Percentiles rank a stretch among this genome's conserved stretches.
Evolutionary conservation across 2,888 invertebrate genomes (phyloP).

Genomic region (Pilophorus perplexus): DNA sequence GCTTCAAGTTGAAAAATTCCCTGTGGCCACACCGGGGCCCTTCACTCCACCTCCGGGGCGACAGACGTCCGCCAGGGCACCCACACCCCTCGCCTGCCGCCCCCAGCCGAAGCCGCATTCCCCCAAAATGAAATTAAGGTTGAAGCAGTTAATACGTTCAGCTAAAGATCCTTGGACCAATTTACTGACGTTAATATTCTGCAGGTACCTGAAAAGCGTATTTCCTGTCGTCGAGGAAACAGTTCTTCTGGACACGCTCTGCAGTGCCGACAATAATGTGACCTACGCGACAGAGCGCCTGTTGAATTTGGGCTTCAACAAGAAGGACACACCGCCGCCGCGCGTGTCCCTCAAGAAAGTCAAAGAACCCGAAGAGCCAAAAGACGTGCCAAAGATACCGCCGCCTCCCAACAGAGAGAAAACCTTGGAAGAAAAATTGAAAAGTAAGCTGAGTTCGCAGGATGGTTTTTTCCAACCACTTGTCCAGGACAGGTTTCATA

Average conservation of each 20-base stretch:
- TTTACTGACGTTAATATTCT: conserved; percentile 45
- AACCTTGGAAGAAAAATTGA: conserved; percentile 49
- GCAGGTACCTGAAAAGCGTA: conserved; percentile 84
- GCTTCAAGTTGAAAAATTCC: conserved; percentile 78
- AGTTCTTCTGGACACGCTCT: conserved; percentile 75
- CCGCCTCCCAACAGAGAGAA: conserved; percentile 45
- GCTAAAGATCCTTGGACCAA: background rate
- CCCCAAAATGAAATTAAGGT: conserved; percentile 92
- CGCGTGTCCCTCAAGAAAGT: conserved; percentile 51
- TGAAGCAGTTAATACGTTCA: too few relatives aligned
- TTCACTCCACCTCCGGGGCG: conserved; percentile 48
- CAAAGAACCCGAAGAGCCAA: conserved; percentile 47
- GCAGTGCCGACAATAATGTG: conserved; percentile 86
- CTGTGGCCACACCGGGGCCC: conserved; percentile 50
- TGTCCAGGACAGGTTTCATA: too few relatives aligned
- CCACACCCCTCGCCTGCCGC: conserved; percentile 46
- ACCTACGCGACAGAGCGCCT: conserved; percentile 82
- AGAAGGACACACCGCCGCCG: conserved; percentile 65
- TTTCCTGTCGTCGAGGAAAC: conserved; percentile 90
- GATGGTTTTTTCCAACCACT: too few relatives aligned
- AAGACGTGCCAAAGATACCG: conserved; percentile 42
- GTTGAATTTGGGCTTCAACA: conserved; percentile 76
- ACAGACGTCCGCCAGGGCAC: conserved; percentile 44
- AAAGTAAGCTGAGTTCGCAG: conserved; percentile 46
- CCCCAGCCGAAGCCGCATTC: conserved; percentile 61